These are phyloP conservation scores for Turdus rufiventris DNA, from an alignment of 2,113 vertebrate species.

Conservation along the genomic window DNA sequence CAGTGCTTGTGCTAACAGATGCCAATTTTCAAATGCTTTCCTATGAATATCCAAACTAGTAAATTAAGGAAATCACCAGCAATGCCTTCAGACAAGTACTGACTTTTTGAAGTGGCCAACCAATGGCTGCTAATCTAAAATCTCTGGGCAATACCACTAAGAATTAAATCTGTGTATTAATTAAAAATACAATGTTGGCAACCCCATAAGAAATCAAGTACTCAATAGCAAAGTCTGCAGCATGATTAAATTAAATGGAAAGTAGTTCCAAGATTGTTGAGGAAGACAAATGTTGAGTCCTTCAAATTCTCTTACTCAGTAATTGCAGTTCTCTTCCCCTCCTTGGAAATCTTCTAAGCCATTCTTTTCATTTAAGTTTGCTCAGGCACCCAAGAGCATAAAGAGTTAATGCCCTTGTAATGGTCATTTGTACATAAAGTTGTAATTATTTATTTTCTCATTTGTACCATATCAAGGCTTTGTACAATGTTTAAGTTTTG, in stretches of 20 bases:
- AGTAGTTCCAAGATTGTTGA: not conserved
- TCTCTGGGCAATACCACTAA: not conserved
- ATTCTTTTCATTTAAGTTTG: constrained; percentile 55
- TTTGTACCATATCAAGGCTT: constrained; percentile 98
- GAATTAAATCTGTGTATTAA: not conserved
- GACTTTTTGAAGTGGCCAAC: constrained; percentile 25
- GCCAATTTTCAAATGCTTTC: not conserved
- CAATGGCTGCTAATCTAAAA: constrained; percentile 17
- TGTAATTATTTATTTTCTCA: constrained; percentile 98
- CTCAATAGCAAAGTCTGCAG: not conserved
- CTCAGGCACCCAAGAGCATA: constrained; percentile 66
- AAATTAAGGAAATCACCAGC: constrained; percentile 45
- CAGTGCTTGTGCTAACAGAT: not conserved
- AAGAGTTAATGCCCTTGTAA: constrained; percentile 69
- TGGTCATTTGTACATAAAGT: constrained; percentile 88
- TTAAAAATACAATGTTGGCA: not conserved
- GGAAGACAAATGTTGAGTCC: not conserved
- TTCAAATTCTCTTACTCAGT: constrained; percentile 1
- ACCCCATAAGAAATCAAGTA: not conserved
- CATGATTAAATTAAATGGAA: not conserved
- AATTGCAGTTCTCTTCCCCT: not conserved
- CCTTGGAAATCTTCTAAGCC: constrained; percentile 4
- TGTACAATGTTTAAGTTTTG: constrained; percentile 95
- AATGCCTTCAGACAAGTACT: constrained; percentile 45
- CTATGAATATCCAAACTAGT: not conserved